Base-by-base conservation (phyloP, 2,888 invertebrate genomes). In the Epicampocera succincta region DNA sequence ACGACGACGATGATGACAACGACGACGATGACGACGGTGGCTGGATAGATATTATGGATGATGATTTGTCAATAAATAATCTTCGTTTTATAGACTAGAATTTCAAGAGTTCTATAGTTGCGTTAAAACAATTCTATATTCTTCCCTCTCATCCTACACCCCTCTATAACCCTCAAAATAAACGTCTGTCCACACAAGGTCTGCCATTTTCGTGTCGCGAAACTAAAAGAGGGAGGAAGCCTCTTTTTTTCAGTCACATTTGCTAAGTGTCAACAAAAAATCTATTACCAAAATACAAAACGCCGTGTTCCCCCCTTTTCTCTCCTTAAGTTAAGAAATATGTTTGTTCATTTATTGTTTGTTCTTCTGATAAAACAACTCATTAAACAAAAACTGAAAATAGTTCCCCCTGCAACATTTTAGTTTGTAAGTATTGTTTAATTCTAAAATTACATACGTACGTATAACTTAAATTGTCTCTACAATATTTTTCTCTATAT, bases 31-130 rank as follows among this genome's bases (percentile, higher is more conserved):
- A 85, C 48, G 85, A 84, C n/a, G 84, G 83, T 76, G 78, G 80
- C 77, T 85, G 85, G 83, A 84, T 85, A 81, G 86, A 86, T 77
- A 66, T 86, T 42, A 85, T 84, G 54, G 33, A 74, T 11, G 68
- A 80, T 65, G 54, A 65, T 72, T 48, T 79, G 46, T 56, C 63
- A n/a, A 13, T 73, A 75, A 44, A 56, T 29, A 54, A 42, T 66
- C 72, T 76, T 50, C 75, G 72, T 56, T 65, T 72, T 12, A 33
- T 76, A 48, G 66, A 58, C 58, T 79, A 73, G 52, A 75, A 50
- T 46, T 58, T 21, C 12, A 66, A 65, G n/a, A n/a, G 42, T 50
- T 25, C 21, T 68, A n/a, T n/a, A 54, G 3, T 17, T 66, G 13
- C 54, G 29, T 25, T 15, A 66, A 50, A 38, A 4, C 25, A 63